Evolutionary conservation across 2,888 invertebrate species (phyloP).

Genomic region (Cataglyphis albicans): DNA sequence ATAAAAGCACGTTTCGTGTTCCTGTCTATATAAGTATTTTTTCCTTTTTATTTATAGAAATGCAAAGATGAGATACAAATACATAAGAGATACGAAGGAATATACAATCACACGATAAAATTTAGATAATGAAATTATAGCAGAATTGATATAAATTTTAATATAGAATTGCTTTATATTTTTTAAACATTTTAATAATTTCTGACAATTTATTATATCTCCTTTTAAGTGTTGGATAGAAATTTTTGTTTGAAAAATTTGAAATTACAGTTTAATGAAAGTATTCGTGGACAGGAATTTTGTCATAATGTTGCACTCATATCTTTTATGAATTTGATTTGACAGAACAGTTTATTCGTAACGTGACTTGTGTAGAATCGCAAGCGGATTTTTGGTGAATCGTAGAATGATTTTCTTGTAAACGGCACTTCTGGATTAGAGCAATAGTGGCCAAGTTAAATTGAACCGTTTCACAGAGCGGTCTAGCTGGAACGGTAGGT

Average conservation of each 20-base stretch:
- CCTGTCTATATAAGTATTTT: neutral
- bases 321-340: conserved; percentile 10
- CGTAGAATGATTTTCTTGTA: conserved; percentile 31
- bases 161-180: conserved; percentile 12
- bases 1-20: neutral
- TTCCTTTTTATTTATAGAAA: conserved; percentile 21
- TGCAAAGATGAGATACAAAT: neutral
- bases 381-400: conserved; percentile 33
- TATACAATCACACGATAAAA: conserved; percentile 16
- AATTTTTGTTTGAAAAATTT: neutral
- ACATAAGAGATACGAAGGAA: neutral
- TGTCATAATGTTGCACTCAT: neutral
- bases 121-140: conserved; percentile 14
- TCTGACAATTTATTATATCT: conserved; percentile 16
- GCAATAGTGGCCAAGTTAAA: conserved; percentile 77
- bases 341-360: neutral
- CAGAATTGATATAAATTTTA: conserved; percentile 22
- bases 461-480: conserved; percentile 74
- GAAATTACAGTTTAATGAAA: neutral
- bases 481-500: conserved; percentile 60
- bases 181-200: conserved; percentile 22
- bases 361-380: neutral
- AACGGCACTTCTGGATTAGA: conserved; percentile 49
- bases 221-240: neutral
- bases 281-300: neutral